phyloP scores from a whole-genome alignment of 30 jellyfish, hydroid and myxozoan species.

The Pseudorhiza aurosa region DNA sequence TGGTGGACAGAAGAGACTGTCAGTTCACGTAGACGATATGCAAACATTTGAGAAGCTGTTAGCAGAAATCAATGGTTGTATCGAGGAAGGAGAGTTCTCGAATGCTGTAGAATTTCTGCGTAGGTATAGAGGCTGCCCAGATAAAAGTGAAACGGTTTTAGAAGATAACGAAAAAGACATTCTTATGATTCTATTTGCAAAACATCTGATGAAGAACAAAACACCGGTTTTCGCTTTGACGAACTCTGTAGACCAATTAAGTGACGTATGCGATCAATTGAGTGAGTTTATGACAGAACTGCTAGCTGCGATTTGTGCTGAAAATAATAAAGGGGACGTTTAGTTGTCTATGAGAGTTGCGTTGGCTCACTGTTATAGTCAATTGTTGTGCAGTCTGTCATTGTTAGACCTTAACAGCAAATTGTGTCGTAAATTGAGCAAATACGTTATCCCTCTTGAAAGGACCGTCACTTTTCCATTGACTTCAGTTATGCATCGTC shows the following conservation, averaged over 20 bases:
- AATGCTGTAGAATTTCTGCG: constrained; percentile 76
- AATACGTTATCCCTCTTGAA: too few relatives aligned
- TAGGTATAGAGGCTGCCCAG: constrained; percentile 42
- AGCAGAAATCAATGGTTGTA: constrained; percentile 40
- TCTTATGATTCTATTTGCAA: constrained; percentile 73
- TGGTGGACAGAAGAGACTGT: background rate
- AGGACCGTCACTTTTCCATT: too few relatives aligned
- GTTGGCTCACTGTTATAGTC: too few relatives aligned
- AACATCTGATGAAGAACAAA: constrained; percentile 49
- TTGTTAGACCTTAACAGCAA: too few relatives aligned
- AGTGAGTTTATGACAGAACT: constrained; percentile 90
- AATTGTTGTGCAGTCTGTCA: too few relatives aligned
- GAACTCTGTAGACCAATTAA: constrained; percentile 70
- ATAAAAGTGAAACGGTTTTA: constrained; percentile 4
- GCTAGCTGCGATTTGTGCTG: constrained; percentile 59
- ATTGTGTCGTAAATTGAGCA: too few relatives aligned
- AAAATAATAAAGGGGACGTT: constrained; percentile 9
- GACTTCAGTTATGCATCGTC: too few relatives aligned
- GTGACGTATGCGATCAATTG: constrained; percentile 80
- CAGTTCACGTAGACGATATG: background rate
- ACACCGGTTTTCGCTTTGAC: constrained; percentile 78
- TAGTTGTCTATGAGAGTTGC: too few relatives aligned
- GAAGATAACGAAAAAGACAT: constrained; percentile 71
- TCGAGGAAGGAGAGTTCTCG: constrained; percentile 65
- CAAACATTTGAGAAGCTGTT: constrained; percentile 30